Evolutionary conservation across 2,888 invertebrate species (phyloP).

Genomic region (Stenodera caucasica): DNA sequence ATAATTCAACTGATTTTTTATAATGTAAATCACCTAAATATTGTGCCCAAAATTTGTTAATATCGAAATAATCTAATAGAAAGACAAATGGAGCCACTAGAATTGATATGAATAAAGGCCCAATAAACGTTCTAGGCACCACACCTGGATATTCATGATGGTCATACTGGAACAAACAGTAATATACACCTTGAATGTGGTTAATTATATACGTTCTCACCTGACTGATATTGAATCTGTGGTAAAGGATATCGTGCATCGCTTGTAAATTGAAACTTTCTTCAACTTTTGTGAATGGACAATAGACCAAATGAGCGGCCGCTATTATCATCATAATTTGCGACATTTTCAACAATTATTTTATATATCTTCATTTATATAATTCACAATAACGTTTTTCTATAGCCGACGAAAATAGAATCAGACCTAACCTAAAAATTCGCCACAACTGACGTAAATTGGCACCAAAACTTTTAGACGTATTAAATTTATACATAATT

Average conservation of each 20-base stretch:
- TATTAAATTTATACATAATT: background rate
- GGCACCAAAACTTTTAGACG: background rate
- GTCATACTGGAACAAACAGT: slow-evolving; percentile 77
- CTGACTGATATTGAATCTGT: slow-evolving; percentile 79
- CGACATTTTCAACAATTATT: slow-evolving; percentile 61
- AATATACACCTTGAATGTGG: background rate
- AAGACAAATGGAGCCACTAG: slow-evolving; percentile 76
- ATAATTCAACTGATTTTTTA: slow-evolving; percentile 10
- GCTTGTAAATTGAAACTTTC: slow-evolving; percentile 99
- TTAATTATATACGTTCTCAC: slow-evolving; percentile 57
- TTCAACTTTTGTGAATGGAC: slow-evolving; percentile 98
- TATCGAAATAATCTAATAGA: slow-evolving; percentile 66
- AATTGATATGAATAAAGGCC: slow-evolving; percentile 80
- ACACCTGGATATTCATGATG: slow-evolving; percentile 97
- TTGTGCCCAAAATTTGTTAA: slow-evolving; percentile 86
- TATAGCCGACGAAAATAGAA: slow-evolving; percentile 16
- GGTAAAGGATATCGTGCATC: slow-evolving; percentile 93
- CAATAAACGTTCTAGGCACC: slow-evolving; percentile 95
- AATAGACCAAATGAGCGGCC: slow-evolving; percentile 77
- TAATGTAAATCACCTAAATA: slow-evolving; percentile 70
- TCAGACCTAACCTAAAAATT: slow-evolving; percentile 2
- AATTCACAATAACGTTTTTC: slow-evolving; percentile 40
- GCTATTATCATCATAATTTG: slow-evolving; percentile 74
- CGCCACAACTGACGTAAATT: background rate
- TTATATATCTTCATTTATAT: slow-evolving; percentile 41